phyloP scores from a whole-genome alignment of 2,888 invertebrate species.

The Lysandra bellargus region DNA sequence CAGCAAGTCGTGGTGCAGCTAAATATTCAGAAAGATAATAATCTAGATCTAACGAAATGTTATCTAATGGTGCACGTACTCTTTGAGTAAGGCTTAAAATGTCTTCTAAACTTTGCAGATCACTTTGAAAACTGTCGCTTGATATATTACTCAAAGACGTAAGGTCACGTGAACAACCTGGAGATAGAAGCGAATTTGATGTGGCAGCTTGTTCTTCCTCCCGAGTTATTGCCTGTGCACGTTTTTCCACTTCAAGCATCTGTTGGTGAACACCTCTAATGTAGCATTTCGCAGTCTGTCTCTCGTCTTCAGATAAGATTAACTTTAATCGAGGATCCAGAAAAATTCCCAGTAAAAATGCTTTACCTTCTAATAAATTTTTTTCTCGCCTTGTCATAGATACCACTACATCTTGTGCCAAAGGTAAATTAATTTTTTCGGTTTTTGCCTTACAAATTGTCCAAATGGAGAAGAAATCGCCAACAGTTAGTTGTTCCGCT shows the following conservation, averaged over 20 bases:
- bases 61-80: slow-evolving; percentile 11
- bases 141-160: slow-evolving; percentile 14
- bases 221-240: slow-evolving; percentile 9
- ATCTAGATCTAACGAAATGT: slow-evolving; percentile 19
- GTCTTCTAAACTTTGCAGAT: slow-evolving; percentile 11
- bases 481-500: slow-evolving; percentile 21
- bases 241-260: slow-evolving; percentile 14
- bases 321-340: slow-evolving; percentile 14
- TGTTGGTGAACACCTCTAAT: slow-evolving; percentile 22
- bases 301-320: slow-evolving; percentile 24
- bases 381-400: slow-evolving; percentile 8
- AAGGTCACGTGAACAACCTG: slow-evolving; percentile 24
- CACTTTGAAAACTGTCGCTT: slow-evolving; percentile 17
- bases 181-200: slow-evolving; percentile 19
- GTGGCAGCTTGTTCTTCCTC: slow-evolving; percentile 24
- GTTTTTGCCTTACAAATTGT: slow-evolving; percentile 21
- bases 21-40: slow-evolving; percentile 15
- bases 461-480: slow-evolving; percentile 20
- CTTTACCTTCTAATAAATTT: slow-evolving; percentile 12
- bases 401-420: slow-evolving; percentile 16
- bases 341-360: slow-evolving; percentile 20
- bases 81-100: slow-evolving; percentile 23
- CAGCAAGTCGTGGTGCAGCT: slow-evolving; percentile 22
- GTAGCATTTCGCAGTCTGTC: slow-evolving; percentile 18
- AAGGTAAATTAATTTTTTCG: slow-evolving; percentile 21